Evolutionary conservation across 1,140 invertebrate genomes (phyloP).

Genomic region (Caerostris extrusa): DNA sequence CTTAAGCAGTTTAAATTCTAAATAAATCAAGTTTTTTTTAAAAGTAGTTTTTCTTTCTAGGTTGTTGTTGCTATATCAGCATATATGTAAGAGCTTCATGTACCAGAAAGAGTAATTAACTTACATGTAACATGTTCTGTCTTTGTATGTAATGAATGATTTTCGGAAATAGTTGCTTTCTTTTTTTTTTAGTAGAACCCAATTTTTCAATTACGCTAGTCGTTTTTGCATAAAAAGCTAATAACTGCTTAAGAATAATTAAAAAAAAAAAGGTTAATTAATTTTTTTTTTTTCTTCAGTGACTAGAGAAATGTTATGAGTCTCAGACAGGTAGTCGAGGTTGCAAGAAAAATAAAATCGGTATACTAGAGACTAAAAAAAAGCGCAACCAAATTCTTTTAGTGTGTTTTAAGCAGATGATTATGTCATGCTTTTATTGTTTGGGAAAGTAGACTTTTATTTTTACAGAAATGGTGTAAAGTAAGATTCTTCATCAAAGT

Average conservation of each 20-base stretch:
- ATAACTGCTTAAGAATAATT: not conserved
- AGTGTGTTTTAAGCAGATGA: not conserved
- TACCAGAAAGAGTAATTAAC: no score
- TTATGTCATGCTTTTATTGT: constrained; percentile 17
- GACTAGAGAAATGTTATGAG: not conserved
- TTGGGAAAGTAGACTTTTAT: not conserved
- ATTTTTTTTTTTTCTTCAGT: not conserved
- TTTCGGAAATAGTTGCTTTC: no score
- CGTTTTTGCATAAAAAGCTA: not conserved
- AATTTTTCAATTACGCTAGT: no score
- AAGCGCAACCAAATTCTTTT: not conserved
- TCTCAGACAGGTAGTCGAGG: not conserved
- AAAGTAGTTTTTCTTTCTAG: no score
- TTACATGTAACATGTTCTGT: no score
- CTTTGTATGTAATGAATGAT: no score
- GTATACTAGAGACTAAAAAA: not conserved
- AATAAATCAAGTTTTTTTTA: no score
- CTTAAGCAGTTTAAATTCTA: no score
- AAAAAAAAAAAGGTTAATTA: not conserved
- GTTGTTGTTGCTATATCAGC: no score
- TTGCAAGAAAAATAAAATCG: not conserved
- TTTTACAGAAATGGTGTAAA: not conserved
- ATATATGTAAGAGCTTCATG: no score
- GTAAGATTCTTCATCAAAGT: not conserved
- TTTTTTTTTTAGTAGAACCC: no score